Evolutionary conservation across 2,797 vertebrate species (phyloP).

Genomic region (Eupleurogrammus muticus): DNA sequence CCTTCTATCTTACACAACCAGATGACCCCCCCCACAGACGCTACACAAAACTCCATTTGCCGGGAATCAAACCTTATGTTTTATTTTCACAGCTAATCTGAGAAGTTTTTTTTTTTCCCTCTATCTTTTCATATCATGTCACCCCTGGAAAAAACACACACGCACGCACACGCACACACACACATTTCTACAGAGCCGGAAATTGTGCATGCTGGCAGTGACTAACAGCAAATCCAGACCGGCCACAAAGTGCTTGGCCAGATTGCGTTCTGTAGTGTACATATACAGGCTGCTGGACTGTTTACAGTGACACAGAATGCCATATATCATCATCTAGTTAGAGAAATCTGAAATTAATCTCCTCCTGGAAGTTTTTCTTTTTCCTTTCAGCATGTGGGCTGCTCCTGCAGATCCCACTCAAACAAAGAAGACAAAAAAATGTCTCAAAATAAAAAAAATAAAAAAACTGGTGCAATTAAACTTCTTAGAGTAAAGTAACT

Average conservation of each 20-base stretch:
- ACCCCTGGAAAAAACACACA: constrained; percentile 64
- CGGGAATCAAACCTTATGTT: constrained; percentile 9
- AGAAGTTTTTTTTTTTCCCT: constrained; percentile 59
- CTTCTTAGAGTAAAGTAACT: not conserved
- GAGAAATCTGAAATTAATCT: constrained; percentile 43
- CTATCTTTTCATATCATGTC: constrained; percentile 69
- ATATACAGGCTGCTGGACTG: constrained; percentile 46
- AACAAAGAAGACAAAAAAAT: constrained; percentile 1
- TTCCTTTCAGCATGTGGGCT: constrained; percentile 8
- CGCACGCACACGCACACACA: too few species aligned
- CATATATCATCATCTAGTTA: constrained; percentile 32
- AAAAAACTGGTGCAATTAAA: constrained; percentile 1
- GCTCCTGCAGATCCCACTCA: constrained; percentile 23
- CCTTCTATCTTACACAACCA: constrained; percentile 31
- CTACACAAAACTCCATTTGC: constrained; percentile 29
- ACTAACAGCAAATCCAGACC: constrained; percentile 84
- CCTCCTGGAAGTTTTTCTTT: constrained; percentile 16
- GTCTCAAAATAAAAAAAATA: too few species aligned
- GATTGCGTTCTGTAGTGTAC: constrained; percentile 62
- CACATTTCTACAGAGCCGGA: constrained; percentile 77
- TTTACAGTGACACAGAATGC: constrained; percentile 56
- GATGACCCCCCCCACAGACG: not conserved
- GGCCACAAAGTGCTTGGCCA: constrained; percentile 78
- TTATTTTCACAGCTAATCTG: constrained; percentile 40
- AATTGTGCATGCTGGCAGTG: constrained; percentile 72